Percentiles rank a stretch among this genome's conserved stretches.
phyloP scores from a whole-genome alignment of 64 coral and sea anemone genomes.

The Porites australiensis region DNA sequence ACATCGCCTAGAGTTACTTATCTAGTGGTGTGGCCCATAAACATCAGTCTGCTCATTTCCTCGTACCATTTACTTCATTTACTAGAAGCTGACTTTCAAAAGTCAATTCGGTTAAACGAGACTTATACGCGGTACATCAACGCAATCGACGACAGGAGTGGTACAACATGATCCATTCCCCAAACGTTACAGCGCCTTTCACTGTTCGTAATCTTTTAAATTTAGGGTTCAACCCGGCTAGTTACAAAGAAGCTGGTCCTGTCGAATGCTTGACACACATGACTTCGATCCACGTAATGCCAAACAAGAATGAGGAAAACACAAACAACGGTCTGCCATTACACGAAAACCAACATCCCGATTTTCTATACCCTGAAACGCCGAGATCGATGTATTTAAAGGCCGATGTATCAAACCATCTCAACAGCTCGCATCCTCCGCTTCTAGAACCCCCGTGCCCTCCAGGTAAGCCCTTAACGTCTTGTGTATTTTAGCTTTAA shows the following conservation, averaged over 20 bases:
- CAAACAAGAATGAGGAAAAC: slow-evolving; percentile 89
- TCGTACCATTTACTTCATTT: slow-evolving; percentile 99
- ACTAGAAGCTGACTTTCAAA: slow-evolving; percentile 89
- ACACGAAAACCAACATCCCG: slow-evolving; percentile 79
- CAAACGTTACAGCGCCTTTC: slow-evolving; percentile 89
- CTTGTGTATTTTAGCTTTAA: slow-evolving; percentile 91
- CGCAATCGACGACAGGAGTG: slow-evolving; percentile 15
- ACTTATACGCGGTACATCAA: slow-evolving; percentile 23
- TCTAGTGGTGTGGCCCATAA: slow-evolving; percentile 97
- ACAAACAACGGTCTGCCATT: slow-evolving; percentile 83
- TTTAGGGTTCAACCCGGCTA: slow-evolving; percentile 82
- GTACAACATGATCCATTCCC: slow-evolving; percentile 83
- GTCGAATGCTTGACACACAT: slow-evolving; percentile 93
- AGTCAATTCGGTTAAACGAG: slow-evolving; percentile 79
- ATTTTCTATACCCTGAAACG: slow-evolving; percentile 85
- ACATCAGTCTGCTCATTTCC: slow-evolving; percentile 99
- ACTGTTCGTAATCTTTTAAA: slow-evolving; percentile 91
- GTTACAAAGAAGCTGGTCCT: slow-evolving; percentile 87
- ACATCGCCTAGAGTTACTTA: slow-evolving; percentile 99
- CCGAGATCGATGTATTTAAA: slow-evolving; percentile 85
- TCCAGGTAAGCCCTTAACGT: slow-evolving; percentile 69
- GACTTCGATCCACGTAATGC: slow-evolving; percentile 88
- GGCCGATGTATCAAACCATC: slow-evolving; percentile 47
- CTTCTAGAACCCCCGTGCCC: slow-evolving; percentile 89
- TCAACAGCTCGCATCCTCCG: slow-evolving; percentile 63